Evolutionary conservation across 2,113 vertebrate species (phyloP).

Genomic region (Anseranas semipalmata): DNA sequence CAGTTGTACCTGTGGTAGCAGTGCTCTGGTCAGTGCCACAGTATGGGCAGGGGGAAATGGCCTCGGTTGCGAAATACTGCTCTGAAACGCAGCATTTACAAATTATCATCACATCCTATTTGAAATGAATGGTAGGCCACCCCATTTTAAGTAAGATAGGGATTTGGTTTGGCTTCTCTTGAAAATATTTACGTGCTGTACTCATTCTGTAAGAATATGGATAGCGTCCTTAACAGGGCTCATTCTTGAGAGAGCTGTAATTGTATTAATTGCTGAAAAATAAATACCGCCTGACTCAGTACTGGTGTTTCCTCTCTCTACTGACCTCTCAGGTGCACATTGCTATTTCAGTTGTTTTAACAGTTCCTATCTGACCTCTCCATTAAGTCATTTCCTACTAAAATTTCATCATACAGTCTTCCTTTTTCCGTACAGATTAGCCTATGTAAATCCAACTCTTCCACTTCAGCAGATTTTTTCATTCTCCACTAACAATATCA

Average conservation of each 20-base stretch:
- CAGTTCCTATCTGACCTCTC: constrained; percentile 28
- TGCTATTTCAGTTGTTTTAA: neutral
- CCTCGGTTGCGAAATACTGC: neutral
- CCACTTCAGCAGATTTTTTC: neutral
- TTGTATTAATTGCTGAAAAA: neutral
- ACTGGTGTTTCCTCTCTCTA: neutral
- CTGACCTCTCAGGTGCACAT: neutral
- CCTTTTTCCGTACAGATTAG: neutral
- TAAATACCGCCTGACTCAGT: neutral
- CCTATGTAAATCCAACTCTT: neutral
- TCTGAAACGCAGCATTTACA: neutral
- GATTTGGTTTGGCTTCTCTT: neutral
- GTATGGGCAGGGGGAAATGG: neutral
- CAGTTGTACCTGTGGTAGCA: neutral
- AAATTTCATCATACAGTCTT: constrained; percentile 11
- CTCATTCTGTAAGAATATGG: neutral
- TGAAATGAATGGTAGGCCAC: neutral
- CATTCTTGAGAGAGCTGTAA: neutral
- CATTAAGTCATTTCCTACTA: constrained; percentile 69
- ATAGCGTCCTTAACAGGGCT: neutral
- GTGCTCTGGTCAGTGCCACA: neutral
- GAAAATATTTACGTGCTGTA: neutral
- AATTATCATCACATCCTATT: neutral
- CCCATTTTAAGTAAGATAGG: neutral
- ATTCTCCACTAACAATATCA: neutral